Evolutionary conservation across 2,888 invertebrate species (phyloP), one percentile per base, ranked within the genome.

Genomic region (Cataglyphis altisquamis): DNA sequence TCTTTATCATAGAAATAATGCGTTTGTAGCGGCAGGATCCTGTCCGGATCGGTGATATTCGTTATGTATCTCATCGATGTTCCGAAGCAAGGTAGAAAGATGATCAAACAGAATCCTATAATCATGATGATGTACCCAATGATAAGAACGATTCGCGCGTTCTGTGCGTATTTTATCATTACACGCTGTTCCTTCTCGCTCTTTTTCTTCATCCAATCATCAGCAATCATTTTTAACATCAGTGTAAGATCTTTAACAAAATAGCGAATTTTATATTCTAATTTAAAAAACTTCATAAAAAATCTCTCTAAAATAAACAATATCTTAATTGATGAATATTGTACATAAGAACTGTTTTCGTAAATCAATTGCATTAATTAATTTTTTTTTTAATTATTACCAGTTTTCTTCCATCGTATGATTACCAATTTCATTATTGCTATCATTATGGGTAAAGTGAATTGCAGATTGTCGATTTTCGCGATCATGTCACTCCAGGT

Each of bases 391-490:
- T 25, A 25, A 25, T 25, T 8, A 64, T 75, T 83, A 87, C 87
- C 86, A 55, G 68, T 62, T 75, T 87, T 82, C 4, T 86, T 86
- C 81, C 63, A 83, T 83, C 86, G 82, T 55, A 87, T 39, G 12
- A 73, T 60, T 18, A 81, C 32, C 1, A 87, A 29, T 64, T 87
- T 86, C 8, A 66, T 68, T 52, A 82, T 29, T 0, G 72, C 32
- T 10, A 41, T 68, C 39, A 64, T 2, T 5, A 84, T 52, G 15
- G 87, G 83, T 29, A 87, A 25, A 39, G 66, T 62, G 8, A 82
- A 72, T 62, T 77, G 66, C 32, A 87, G 62, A 62, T 86, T 87
- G 52, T 86, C 87, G 32, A 78, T 83, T n/a, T 72, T 68, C 4
- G 78, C 64, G 2, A 73, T 52, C 52, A 86, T 48, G 21, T 87